Evolutionary conservation across 37 sponge, comb jelly and placozoan species (phyloP).

Genomic region (Ephydatia muelleri): DNA sequence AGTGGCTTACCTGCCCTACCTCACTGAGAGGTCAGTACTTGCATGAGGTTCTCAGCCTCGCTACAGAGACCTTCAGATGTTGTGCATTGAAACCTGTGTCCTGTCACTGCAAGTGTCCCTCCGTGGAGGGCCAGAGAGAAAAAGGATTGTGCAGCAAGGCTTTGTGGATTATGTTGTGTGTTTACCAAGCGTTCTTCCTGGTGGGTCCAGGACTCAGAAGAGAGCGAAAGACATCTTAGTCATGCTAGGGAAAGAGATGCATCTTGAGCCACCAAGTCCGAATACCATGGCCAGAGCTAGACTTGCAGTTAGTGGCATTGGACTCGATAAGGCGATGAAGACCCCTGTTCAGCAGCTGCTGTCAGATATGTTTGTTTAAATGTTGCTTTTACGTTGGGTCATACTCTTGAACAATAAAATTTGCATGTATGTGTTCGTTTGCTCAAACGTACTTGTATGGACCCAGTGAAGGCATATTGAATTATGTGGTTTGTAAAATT

Average conservation of each 20-base stretch:
- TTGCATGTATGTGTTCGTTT: no score
- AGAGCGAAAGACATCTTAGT: neutral
- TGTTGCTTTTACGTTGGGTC: no score
- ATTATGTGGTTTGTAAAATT: no score
- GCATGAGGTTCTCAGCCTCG: neutral
- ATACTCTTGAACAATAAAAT: no score
- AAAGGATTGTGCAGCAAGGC: neutral
- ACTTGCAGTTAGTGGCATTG: neutral
- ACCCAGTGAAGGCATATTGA: no score
- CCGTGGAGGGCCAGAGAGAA: neutral
- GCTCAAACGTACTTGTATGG: no score
- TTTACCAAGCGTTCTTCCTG: neutral
- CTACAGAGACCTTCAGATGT: neutral
- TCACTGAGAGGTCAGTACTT: neutral
- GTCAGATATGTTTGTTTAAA: slow-evolving; percentile 13
- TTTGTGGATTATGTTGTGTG: neutral
- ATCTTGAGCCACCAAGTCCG: slow-evolving; percentile 19
- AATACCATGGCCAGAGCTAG: neutral
- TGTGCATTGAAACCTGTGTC: neutral
- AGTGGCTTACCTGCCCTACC: slow-evolving; percentile 24
- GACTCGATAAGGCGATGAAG: slow-evolving; percentile 5
- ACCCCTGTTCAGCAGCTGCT: slow-evolving; percentile 12
- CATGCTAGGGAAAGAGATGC: neutral
- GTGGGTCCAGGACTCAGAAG: neutral
- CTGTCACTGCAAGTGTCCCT: neutral